These are phyloP conservation scores for Scleropages formosus DNA, from an alignment of 2,797 vertebrate genomes.

Conservation along the genomic window DNA sequence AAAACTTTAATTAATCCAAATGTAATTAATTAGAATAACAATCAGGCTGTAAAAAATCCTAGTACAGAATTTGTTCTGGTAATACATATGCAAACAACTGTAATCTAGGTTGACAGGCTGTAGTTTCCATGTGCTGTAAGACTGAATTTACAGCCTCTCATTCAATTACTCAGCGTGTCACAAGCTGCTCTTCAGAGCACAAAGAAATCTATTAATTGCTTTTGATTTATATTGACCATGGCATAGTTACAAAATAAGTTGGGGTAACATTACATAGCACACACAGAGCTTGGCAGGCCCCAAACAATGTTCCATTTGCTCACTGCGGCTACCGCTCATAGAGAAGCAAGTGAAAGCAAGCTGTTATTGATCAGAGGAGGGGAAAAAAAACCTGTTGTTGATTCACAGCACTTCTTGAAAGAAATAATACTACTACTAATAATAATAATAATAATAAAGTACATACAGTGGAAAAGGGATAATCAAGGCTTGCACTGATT, in stretches of 20 bases:
- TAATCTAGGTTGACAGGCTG: constrained; percentile 35
- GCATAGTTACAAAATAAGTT: constrained; percentile 26
- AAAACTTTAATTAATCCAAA: not conserved
- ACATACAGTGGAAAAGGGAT: no score
- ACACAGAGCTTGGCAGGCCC: not conserved
- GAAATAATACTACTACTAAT: constrained; percentile 17
- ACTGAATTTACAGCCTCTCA: constrained; percentile 38
- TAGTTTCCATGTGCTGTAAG: constrained; percentile 34
- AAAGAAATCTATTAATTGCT: constrained; percentile 37
- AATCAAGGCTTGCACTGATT: no score
- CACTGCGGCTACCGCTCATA: not conserved
- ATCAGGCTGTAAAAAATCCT: not conserved
- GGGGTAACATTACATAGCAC: constrained; percentile 25
- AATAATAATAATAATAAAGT: no score
- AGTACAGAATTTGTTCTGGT: not conserved
- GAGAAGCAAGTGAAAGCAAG: constrained; percentile 1
- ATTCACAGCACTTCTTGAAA: not conserved
- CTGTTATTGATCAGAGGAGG: constrained; percentile 11
- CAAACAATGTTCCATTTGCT: not conserved
- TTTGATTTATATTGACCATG: constrained; percentile 40
- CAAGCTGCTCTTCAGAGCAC: constrained; percentile 21
- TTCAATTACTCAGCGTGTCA: constrained; percentile 38
- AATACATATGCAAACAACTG: not conserved
- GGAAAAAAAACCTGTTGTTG: no score
- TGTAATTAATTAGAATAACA: constrained; percentile 3